Base-by-base conservation (phyloP, 2,113 vertebrate species). In the Dasyurus viverrinus region DNA sequence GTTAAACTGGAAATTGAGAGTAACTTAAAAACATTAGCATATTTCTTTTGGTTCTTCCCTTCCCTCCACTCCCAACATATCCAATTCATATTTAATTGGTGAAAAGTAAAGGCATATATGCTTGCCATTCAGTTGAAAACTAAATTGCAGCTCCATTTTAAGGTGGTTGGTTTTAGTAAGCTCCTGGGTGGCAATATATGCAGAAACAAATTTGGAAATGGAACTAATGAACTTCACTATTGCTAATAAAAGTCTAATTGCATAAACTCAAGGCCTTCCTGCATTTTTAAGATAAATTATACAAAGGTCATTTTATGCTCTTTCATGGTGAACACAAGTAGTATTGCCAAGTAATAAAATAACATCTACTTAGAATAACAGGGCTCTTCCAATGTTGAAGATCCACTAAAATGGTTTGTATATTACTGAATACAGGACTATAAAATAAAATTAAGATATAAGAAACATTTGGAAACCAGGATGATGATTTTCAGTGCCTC, bases 251-350 rank as follows among this genome's bases (percentile, higher is more conserved):
- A 4, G 68, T 95, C 54, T 91, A 91, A 97, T n/a, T 91, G 91
- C 96, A 93, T 90, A 97, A 52, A 94, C 46, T 95, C 94, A 48
- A 89, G 12, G 9, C 91, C 93, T 97, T 42, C 92, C 92, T 95
- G 90, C 94, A 96, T 95, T 94, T 95, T 97, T 89, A 50, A 11
- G 90, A 91, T 95, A 94, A 30, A 53, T 96, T 96, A 96, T 98
- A 0, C 94, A 92, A 84, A 84, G 48, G 90, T 96, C 90, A 93
- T 55, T 92, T 96, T 93, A 16, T 89, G 76, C 30, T 92, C 53
- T 89, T 95, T 95, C 94, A 92, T 95, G 89, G 91, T 94, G 89
- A 97, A 95, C 95, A 97, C 90, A 97, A 94, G 42, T 47, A 96
- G 96, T 76, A 92, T 89, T 53, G 97, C 60, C 94, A 96, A 90